Conservation (phyloP, 2,113 vertebrate genomes). For the Oreochromis spilurus region DNA sequence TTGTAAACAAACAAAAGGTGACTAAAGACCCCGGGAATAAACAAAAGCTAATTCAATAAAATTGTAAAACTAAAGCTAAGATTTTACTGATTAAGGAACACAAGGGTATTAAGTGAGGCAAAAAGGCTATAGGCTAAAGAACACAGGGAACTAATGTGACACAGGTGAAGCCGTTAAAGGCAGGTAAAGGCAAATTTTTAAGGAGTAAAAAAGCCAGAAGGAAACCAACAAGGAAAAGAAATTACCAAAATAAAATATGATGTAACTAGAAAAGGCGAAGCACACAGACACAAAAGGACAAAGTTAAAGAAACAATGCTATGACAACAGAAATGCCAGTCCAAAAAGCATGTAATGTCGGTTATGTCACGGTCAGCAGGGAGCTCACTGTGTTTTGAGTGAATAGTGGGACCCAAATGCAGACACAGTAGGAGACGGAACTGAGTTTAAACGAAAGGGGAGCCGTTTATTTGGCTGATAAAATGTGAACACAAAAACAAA, state of each 20-base stretch:
- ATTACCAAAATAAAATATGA: neutral
- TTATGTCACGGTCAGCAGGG: neutral
- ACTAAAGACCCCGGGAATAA: neutral
- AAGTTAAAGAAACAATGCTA: neutral
- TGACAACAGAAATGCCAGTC: neutral
- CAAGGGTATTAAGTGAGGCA: neutral
- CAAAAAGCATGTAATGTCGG: neutral
- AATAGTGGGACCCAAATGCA: neutral
- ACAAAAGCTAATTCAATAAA: neutral
- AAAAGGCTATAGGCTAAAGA: neutral
- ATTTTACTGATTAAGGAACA: neutral
- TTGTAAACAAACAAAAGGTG: neutral
- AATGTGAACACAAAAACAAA: neutral
- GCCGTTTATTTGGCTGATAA: neutral
- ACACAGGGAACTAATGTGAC: neutral
- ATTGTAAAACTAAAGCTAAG: neutral
- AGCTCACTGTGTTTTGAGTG: neutral
- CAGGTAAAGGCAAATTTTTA: neutral
- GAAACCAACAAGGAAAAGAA: neutral
- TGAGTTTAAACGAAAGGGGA: accelerated
- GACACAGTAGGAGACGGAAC: neutral
- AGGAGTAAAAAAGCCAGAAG: neutral
- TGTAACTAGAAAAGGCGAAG: neutral
- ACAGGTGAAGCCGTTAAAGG: neutral
- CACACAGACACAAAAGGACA: neutral